Percentiles rank a stretch among this genome's conserved stretches.
These are phyloP conservation scores for Ranitomeya imitator DNA, from an alignment of 2,113 vertebrate genomes.

Conservation along the genomic window DNA sequence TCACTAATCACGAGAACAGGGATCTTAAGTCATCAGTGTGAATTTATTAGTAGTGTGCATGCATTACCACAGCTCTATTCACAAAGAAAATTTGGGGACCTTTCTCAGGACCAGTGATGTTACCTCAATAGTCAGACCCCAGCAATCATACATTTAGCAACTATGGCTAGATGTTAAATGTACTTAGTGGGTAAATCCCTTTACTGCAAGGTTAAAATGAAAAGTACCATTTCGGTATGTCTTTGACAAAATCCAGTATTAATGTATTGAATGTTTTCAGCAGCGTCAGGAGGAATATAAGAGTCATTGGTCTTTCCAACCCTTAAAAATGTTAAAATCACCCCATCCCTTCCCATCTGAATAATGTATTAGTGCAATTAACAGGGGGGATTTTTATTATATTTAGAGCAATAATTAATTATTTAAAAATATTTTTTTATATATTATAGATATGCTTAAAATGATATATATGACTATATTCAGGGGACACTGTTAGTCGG, in stretches of 20 bases:
- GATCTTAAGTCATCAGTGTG: too few relatives aligned
- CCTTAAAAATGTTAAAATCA: neutral
- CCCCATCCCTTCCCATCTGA: neutral
- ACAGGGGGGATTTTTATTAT: neutral
- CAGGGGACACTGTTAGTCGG: neutral
- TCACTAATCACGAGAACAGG: too few relatives aligned
- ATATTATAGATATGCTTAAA: conserved; percentile 2
- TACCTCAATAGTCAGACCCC: too few relatives aligned
- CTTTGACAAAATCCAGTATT: too few relatives aligned
- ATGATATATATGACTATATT: neutral
- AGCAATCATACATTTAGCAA: too few relatives aligned
- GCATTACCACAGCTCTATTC: too few relatives aligned
- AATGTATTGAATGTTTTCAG: neutral
- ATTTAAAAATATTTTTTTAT: neutral
- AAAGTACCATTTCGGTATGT: neutral
- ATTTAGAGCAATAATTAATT: conserved; percentile 10
- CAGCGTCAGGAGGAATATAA: neutral
- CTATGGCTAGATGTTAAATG: too few relatives aligned
- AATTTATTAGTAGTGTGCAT: too few relatives aligned
- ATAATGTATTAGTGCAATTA: conserved; percentile 40
- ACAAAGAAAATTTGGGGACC: too few relatives aligned
- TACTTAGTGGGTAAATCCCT: too few relatives aligned
- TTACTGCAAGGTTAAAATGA: neutral
- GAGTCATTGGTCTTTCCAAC: neutral
- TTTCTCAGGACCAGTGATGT: too few relatives aligned